These are phyloP conservation scores for Xerus rutilus DNA, from an alignment of 2,797 vertebrate species.

Conservation along the genomic window DNA sequence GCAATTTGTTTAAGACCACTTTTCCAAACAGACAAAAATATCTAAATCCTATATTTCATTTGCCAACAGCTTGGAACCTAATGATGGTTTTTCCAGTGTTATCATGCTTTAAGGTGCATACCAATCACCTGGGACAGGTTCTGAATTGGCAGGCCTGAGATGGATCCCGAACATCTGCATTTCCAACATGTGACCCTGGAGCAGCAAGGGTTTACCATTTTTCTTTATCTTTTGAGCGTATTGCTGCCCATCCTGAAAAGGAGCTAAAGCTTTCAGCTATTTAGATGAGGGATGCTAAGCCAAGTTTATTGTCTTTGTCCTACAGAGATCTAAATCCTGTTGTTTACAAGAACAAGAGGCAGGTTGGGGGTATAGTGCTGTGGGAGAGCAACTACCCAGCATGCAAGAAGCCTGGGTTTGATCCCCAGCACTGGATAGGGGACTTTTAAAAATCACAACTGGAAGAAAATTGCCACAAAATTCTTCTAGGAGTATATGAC, in stretches of 20 bases:
- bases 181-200: neutral
- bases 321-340: slow-evolving; percentile 10
- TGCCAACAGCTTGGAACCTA: neutral
- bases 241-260: neutral
- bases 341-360: neutral
- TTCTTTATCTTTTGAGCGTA: neutral
- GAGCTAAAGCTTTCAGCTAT: neutral
- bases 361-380: neutral
- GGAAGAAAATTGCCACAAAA: neutral
- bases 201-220: neutral
- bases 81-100: neutral
- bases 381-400: neutral
- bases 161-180: neutral
- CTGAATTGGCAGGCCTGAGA: neutral
- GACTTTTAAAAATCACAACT: neutral
- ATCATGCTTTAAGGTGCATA: neutral
- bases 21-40: slow-evolving; percentile 40
- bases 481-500: neutral
- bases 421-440: neutral
- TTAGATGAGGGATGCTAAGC: neutral
- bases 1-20: slow-evolving; percentile 24
- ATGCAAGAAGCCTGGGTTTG: neutral
- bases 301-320: neutral
- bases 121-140: neutral
- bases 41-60: slow-evolving; percentile 26